Conservation (phyloP, 1,140 invertebrate species). For the Lamellibrachia luymesi region DNA sequence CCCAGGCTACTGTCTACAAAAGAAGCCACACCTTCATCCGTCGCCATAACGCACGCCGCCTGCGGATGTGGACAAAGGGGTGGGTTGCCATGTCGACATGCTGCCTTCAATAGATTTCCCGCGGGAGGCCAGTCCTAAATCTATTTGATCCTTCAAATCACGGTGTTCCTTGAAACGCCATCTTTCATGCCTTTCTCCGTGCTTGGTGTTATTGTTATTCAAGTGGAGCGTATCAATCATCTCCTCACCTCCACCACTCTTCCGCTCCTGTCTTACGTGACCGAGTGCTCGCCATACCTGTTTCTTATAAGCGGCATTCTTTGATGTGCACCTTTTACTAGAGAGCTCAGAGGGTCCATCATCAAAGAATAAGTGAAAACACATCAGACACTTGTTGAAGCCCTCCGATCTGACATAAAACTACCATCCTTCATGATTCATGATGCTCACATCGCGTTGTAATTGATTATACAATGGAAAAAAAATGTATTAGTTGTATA, state of each 20-base stretch:
- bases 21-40: not conserved
- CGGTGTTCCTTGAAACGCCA: not conserved
- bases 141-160: not conserved
- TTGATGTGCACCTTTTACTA: not conserved
- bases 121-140: not conserved
- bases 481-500: not conserved
- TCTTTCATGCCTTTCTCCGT: not conserved
- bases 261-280: not conserved
- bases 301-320: not conserved
- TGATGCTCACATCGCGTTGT: not conserved
- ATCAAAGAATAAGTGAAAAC: not conserved
- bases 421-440: not conserved
- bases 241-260: not conserved
- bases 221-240: not conserved
- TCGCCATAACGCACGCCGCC: not conserved
- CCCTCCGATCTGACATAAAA: not conserved
- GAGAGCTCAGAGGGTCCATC: not conserved
- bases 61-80: not conserved
- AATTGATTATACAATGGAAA: not conserved
- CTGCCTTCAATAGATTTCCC: not conserved
- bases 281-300: not conserved
- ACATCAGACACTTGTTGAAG: not conserved
- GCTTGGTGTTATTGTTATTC: not conserved
- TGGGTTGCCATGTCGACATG: not conserved
- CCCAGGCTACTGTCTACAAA: not conserved